Evolutionary conservation across 2,888 invertebrate genomes (phyloP).

Genomic region (Hirtodrosophila confusa): DNA sequence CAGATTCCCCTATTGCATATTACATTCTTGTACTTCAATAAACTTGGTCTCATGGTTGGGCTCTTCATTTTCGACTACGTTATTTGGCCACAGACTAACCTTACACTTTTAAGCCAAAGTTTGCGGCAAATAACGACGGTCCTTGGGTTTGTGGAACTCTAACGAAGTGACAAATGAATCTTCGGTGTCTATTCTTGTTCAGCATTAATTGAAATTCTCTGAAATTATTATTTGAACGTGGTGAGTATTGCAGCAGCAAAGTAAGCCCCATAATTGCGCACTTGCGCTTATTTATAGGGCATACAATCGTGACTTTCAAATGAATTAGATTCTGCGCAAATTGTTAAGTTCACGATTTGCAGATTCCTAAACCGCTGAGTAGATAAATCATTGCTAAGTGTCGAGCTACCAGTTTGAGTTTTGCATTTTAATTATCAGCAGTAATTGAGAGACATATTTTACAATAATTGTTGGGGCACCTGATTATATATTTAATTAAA

Average conservation of each 20-base stretch:
- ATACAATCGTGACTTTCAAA: constrained; percentile 12
- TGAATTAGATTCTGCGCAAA: constrained; percentile 7
- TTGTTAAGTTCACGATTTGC: background rate
- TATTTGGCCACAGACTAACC: no score
- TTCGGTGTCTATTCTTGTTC: constrained; percentile 3
- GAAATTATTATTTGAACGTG: constrained; percentile 21
- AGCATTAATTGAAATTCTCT: constrained; percentile 35
- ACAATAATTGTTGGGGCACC: no score
- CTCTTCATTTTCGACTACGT: no score
- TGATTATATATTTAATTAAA: no score
- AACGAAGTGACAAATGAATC: constrained; percentile 13
- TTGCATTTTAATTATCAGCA: background rate
- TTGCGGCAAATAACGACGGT: no score
- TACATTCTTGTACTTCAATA: no score
- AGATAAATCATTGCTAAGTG: constrained; percentile 17
- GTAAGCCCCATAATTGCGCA: constrained; percentile 12
- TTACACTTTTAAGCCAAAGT: no score
- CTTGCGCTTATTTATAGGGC: constrained; percentile 3
- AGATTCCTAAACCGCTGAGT: background rate
- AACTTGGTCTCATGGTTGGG: no score
- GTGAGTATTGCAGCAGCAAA: background rate
- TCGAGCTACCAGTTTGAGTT: background rate
- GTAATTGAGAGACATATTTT: no score
- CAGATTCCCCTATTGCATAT: no score
- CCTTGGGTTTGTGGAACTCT: no score